Percentiles rank a stretch among this genome's conserved stretches.
phyloP scores from a whole-genome alignment of 2,888 invertebrate genomes.

The Deroplatys truncata region DNA sequence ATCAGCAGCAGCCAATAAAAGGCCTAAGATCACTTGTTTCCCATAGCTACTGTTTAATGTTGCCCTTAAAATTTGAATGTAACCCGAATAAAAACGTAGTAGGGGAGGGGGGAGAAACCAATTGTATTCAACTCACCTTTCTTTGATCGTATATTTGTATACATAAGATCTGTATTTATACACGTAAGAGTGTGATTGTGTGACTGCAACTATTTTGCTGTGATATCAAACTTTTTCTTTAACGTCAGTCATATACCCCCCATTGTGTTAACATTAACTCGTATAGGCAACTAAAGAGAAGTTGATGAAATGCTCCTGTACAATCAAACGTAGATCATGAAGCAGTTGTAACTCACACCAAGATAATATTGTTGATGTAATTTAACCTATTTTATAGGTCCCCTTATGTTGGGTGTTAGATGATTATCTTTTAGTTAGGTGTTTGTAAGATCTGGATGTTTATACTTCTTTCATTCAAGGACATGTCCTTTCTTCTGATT shows the following conservation, averaged over 20 bases:
- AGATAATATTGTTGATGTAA: background rate
- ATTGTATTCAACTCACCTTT: constrained; percentile 13
- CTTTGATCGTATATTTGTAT: background rate
- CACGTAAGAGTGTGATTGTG: background rate
- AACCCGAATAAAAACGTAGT: background rate
- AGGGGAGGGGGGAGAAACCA: background rate
- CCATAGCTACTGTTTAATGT: background rate
- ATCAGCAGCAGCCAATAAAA: background rate
- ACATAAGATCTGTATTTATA: background rate
- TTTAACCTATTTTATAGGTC: background rate
- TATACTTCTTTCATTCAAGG: background rate
- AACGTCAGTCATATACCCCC: background rate
- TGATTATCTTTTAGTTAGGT: background rate
- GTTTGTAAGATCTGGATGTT: background rate
- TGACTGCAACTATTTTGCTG: constrained; percentile 21
- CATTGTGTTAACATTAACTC: background rate
- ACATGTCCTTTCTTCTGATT: background rate
- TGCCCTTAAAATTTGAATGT: background rate
- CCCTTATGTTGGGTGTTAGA: background rate
- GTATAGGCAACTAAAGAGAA: constrained; percentile 1
- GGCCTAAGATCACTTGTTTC: background rate
- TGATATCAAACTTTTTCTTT: constrained; percentile 21
- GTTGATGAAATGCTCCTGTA: constrained; percentile 40
- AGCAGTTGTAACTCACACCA: background rate
- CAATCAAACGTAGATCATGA: constrained; percentile 41